phyloP scores from a whole-genome alignment of 2,797 vertebrate species.

The Podarcis siculus region DNA sequence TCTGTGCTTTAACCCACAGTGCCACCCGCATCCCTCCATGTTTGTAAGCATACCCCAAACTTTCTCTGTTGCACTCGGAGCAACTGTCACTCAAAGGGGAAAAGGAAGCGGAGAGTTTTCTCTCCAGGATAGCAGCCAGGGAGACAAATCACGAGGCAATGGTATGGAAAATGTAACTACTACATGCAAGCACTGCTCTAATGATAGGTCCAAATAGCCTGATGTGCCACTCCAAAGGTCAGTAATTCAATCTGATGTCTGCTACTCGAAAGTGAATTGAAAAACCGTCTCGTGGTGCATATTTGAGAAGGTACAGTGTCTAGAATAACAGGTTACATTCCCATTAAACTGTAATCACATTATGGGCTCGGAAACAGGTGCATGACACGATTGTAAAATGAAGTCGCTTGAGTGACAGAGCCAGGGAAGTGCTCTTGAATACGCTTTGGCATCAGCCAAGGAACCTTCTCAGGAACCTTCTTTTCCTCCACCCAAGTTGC shows the following conservation, averaged over 20 bases:
- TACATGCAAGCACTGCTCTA: neutral
- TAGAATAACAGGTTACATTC: neutral
- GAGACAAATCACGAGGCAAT: neutral
- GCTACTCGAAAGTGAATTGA: rapidly evolving
- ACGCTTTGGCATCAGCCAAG: neutral
- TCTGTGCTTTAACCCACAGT: no score
- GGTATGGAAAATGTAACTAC: neutral
- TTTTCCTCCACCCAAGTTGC: neutral
- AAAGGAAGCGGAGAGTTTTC: no score
- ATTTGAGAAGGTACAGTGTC: neutral
- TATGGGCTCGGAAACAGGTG: neutral
- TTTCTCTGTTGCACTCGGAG: neutral
- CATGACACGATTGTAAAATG: neutral
- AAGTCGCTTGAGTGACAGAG: neutral
- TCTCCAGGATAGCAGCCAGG: neutral
- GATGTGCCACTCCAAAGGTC: neutral
- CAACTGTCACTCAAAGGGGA: neutral
- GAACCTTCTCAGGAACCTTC: neutral
- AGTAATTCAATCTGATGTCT: neutral
- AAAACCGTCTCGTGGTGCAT: neutral
- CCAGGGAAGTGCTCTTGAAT: slow-evolving; percentile 27
- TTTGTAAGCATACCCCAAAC: no score
- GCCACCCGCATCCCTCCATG: neutral
- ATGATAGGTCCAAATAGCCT: neutral
- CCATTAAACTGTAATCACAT: neutral